Percentiles rank a stretch among this genome's conserved stretches.
These are phyloP conservation scores for Homalodisca vitripennis DNA, from an alignment of 1,140 invertebrate species.

Conservation along the genomic window DNA sequence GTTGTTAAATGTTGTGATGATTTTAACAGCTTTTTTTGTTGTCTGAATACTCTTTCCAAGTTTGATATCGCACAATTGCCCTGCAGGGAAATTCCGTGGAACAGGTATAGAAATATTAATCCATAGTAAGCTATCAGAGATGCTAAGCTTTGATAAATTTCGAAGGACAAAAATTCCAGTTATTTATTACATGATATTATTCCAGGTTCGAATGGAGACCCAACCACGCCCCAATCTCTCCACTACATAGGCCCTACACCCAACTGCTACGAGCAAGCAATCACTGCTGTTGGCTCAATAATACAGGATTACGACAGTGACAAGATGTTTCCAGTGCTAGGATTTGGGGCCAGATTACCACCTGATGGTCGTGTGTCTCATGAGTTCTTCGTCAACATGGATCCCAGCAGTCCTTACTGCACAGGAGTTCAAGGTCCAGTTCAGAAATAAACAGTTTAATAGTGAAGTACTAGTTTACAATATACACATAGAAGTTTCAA, in stretches of 20 bases:
- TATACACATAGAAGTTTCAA: no score
- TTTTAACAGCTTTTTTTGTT: no score
- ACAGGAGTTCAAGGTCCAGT: slow-evolving; percentile 45
- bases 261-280: slow-evolving; percentile 61
- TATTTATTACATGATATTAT: no score
- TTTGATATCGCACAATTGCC: no score
- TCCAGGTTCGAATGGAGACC: slow-evolving; percentile 64
- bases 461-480: not conserved
- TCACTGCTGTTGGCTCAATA: slow-evolving; percentile 60
- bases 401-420: slow-evolving; percentile 59
- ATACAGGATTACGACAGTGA: slow-evolving; percentile 63
- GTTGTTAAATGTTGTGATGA: no score
- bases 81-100: no score
- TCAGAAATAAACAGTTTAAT: slow-evolving; percentile 4
- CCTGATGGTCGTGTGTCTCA: slow-evolving; percentile 55
- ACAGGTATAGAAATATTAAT: no score
- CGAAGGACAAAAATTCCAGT: no score
- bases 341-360: slow-evolving; percentile 57
- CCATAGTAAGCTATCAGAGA: no score
- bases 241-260: slow-evolving; percentile 53
- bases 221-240: slow-evolving; percentile 54
- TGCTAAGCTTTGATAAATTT: no score
- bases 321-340: slow-evolving; percentile 57
- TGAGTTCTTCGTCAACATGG: slow-evolving; percentile 60
- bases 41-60: no score